phyloP scores from a whole-genome alignment of 2,113 vertebrate genomes.

The Vanacampus margaritifer region DNA sequence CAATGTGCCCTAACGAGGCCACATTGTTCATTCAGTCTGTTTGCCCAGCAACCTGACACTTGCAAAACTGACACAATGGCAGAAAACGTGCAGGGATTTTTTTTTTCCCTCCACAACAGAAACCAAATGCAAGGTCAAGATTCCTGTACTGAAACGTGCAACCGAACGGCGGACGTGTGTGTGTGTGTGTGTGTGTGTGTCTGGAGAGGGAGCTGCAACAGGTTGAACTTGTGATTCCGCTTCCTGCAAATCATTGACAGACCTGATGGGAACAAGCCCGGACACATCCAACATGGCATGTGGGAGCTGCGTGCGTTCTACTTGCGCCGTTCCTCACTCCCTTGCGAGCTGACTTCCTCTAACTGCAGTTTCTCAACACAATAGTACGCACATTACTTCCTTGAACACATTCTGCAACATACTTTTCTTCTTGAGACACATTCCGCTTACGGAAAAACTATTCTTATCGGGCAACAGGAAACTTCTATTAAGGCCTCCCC shows the following conservation, averaged over 20 bases:
- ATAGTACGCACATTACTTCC: conserved; percentile 26
- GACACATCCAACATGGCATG: conserved; percentile 27
- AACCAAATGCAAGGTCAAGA: conserved; percentile 4
- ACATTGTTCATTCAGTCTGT: conserved; percentile 11
- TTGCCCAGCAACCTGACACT: background rate
- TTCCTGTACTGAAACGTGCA: background rate
- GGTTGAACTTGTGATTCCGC: conserved; percentile 24
- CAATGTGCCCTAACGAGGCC: background rate
- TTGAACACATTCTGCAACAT: conserved; percentile 16
- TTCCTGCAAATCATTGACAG: conserved; percentile 60
- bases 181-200: background rate
- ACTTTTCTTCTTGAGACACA: conserved; percentile 18
- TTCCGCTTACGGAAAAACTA: conserved; percentile 1
- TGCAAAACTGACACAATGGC: conserved; percentile 1
- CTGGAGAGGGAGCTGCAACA: background rate
- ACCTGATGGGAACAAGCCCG: conserved; percentile 43
- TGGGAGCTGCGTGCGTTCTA: conserved; percentile 7
- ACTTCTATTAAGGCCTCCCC: conserved; percentile 9
- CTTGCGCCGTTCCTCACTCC: conserved; percentile 9
- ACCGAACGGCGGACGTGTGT: background rate
- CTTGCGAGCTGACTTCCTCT: conserved; percentile 24
- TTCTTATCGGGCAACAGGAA: conserved; percentile 43
- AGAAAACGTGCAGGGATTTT: conserved; percentile 10
- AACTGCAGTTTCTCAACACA: conserved; percentile 30
- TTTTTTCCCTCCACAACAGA: background rate